Evolutionary conservation across 2,113 vertebrate species (phyloP), one percentile per base, ranked within the genome.

Genomic region (Edolisoma coerulescens): DNA sequence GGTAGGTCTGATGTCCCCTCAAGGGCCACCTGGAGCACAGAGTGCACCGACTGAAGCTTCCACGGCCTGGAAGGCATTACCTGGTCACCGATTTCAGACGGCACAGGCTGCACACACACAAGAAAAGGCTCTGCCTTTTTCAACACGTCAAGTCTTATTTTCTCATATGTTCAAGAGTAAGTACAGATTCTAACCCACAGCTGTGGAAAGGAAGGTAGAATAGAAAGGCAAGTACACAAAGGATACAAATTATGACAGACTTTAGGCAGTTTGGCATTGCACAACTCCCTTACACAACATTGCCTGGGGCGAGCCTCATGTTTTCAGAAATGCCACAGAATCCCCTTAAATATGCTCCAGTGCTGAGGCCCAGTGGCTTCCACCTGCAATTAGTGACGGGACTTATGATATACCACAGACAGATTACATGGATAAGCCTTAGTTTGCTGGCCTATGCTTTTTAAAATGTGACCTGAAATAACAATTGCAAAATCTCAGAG

Each of bases 271-370:
- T 89, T 56, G 80, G 37, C 20, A 76, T 94, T 95, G 81, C 87
- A 73, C 70, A 96, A 92, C 50, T 11, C 23, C 49, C 57, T 95
- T 94, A 97, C 54, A 84, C 70, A 97, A 93, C n/a, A 5, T 28
- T 82, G 87, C 93, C 93, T 67, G 54, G 11, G 71, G 88, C 9
- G 6, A 2, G 3, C 37, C 54, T 52, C 67, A 21, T 79, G 37
- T 80, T 88, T 89, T 76, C 86, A 87, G 54, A 81, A 92, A 95
- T 83, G 74, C 83, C 80, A 81, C 41, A 90, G 79, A 86, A 96
- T 69, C 13, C 20, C 49, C 49, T 77, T 83, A 56, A 75, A 93
- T 71, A 50, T 73, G 44, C n/a, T 82, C 26, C 60, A 91, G 44
- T 21, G 44, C 60, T 71, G 52, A 87, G 56, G 56, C 44, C 17